Evolutionary conservation across 1,140 invertebrate species (phyloP), one percentile per base, ranked within the genome.

Genomic region (Thaumetopoea pityocampa): DNA sequence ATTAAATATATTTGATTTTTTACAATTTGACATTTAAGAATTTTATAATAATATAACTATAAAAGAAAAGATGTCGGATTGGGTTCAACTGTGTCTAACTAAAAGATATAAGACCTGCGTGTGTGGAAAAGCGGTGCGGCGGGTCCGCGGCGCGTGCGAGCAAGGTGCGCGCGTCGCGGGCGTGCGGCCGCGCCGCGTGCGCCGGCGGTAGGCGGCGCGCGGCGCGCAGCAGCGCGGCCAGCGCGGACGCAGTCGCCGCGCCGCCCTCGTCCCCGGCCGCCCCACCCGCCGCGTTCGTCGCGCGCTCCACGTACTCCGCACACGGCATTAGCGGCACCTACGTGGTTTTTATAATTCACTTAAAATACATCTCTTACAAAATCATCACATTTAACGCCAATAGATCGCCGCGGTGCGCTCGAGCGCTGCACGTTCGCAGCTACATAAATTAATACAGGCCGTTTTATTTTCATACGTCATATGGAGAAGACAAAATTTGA

Each of bases 401-500:
- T n/a, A n/a, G n/a, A n/a, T n/a, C n/a, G 4, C 44, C 54, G 16
- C 45, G 64, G 26, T 64, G 61, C 34, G 54, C 48, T 0, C 58
- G n/a, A n/a, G 57, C 51, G 65, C 64, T 47, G 64, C 62, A 29
- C 71, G 62, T 12, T 15, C 15, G 3, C 60, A 58, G 60, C 69
- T 62, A 69, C 43, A n/a, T n/a, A n/a, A n/a, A n/a, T n/a, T n/a
- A n/a, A n/a, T n/a, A n/a, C n/a, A n/a, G n/a, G n/a, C n/a, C n/a
- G n/a, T n/a, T n/a, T n/a, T n/a, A n/a, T n/a, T n/a, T n/a, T n/a
- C n/a, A n/a, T n/a, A n/a, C n/a, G n/a, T n/a, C n/a, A n/a, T n/a
- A n/a, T n/a, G n/a, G n/a, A n/a, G n/a, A n/a, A n/a, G n/a, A n/a
- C n/a, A n/a, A n/a, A n/a, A n/a, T n/a, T n/a, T n/a, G n/a, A n/a